Percentiles rank a stretch among this genome's conserved stretches.
Conservation (phyloP, 1,140 invertebrate species). For the Aphelinus atriplicis region DNA sequence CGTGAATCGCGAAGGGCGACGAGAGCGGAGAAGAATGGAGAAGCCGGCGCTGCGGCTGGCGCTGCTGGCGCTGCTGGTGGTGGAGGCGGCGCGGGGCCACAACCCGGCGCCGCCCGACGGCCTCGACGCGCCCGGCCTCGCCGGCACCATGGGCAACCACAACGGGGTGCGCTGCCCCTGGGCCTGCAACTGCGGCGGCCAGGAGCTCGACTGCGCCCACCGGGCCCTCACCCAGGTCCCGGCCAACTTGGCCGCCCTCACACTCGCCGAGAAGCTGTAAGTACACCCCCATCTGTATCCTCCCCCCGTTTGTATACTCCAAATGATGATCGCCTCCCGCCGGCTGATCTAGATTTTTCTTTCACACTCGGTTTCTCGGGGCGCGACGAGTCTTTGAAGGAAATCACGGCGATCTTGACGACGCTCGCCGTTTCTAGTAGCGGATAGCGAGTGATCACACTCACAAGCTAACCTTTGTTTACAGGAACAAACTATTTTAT, state of each 20-base stretch:
- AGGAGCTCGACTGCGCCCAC: constrained; percentile 84
- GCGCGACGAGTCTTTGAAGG: too few species aligned
- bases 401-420: too few species aligned
- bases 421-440: too few species aligned
- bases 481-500: too few species aligned
- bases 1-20: neutral
- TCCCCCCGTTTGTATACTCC: too few species aligned
- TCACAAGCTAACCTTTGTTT: too few species aligned
- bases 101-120: neutral
- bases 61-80: too few species aligned
- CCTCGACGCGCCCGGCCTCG: constrained; percentile 3
- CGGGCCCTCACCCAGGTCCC: constrained; percentile 82
- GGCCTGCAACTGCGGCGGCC: constrained; percentile 80
- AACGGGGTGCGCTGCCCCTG: constrained; percentile 74
- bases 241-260: constrained; percentile 71
- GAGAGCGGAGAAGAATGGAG: neutral
- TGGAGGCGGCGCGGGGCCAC: neutral
- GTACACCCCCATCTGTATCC: constrained; percentile 60
- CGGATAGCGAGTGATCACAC: too few species aligned
- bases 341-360: too few species aligned
- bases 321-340: too few species aligned
- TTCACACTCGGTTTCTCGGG: too few species aligned
- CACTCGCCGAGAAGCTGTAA: constrained; percentile 85
- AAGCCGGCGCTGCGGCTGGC: neutral
- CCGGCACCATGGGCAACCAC: constrained; percentile 53